phyloP scores from a whole-genome alignment of 1,140 invertebrate genomes.

The Charaxes varanes region DNA sequence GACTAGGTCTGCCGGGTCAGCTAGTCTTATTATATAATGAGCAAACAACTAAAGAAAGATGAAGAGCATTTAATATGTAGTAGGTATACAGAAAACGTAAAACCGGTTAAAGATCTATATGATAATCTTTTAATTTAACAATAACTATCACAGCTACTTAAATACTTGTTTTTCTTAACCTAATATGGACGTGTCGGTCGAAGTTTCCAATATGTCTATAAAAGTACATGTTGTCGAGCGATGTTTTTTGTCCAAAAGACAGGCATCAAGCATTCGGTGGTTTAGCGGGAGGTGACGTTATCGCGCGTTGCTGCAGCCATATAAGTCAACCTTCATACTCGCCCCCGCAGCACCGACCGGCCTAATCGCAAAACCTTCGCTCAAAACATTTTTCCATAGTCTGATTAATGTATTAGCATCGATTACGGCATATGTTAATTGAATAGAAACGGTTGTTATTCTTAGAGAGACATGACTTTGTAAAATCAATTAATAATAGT shows the following conservation, averaged over 20 bases:
- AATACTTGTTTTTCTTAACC: slow-evolving; percentile 19
- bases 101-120: no score
- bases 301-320: slow-evolving; percentile 37
- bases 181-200: slow-evolving; percentile 29
- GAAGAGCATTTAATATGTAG: no score
- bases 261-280: slow-evolving; percentile 38
- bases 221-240: slow-evolving; percentile 39
- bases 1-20: no score
- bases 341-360: slow-evolving; percentile 53
- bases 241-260: slow-evolving; percentile 44
- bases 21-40: no score
- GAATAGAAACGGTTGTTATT: neutral
- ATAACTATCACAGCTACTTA: no score
- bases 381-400: slow-evolving; percentile 8
- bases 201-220: slow-evolving; percentile 53
- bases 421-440: slow-evolving; percentile 3
- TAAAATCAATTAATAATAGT: no score
- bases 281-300: slow-evolving; percentile 62
- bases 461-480: no score
- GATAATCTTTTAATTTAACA: no score
- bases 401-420: slow-evolving; percentile 7
- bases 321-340: slow-evolving; percentile 63
- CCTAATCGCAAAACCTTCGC: slow-evolving; percentile 26
- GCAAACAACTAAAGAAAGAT: no score
- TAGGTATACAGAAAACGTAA: no score